Conservation (phyloP, 2,113 vertebrate genomes). For the Naja naja region DNA sequence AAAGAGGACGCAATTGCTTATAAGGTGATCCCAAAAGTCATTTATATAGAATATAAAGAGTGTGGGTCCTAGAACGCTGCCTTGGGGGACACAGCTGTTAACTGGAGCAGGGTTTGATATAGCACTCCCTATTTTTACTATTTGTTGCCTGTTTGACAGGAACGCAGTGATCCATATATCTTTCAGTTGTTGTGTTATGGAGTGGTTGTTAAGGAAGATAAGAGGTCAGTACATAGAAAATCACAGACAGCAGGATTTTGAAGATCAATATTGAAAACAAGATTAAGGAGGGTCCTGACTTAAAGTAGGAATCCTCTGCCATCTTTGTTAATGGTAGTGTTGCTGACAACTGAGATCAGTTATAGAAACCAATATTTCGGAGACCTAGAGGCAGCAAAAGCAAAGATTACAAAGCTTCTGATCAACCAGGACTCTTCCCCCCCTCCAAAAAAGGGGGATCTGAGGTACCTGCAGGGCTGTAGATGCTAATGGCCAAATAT, state of each 20-base stretch:
- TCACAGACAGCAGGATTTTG: neutral
- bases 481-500: neutral
- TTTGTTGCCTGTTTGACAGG: too few relatives aligned
- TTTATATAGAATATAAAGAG: too few relatives aligned
- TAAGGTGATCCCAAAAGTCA: too few relatives aligned
- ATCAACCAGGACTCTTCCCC: neutral
- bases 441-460: neutral
- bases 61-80: too few relatives aligned
- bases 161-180: neutral
- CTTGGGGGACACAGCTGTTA: too few relatives aligned
- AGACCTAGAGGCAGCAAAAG: neutral
- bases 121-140: too few relatives aligned
- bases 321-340: neutral
- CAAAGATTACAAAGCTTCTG: neutral
- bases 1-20: too few relatives aligned
- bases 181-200: neutral
- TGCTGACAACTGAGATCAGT: neutral
- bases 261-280: neutral
- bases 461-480: neutral
- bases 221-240: neutral
- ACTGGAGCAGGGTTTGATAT: too few relatives aligned
- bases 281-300: neutral
- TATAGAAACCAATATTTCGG: neutral
- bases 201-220: neutral
- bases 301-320: neutral